Base-by-base conservation (phyloP, 2,888 invertebrate genomes). In the Helicoverpa assulta region DNA sequence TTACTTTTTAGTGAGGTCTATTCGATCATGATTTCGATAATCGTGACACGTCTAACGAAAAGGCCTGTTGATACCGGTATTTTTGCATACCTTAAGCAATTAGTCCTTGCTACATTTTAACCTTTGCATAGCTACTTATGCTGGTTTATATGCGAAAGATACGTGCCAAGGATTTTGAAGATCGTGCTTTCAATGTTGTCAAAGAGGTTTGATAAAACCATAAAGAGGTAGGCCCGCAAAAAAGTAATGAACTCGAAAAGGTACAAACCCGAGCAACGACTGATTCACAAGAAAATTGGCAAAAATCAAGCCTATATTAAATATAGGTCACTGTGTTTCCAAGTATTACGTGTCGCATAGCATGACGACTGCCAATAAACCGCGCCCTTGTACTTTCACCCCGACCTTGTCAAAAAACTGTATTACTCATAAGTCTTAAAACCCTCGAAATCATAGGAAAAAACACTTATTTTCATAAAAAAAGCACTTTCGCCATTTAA, bases 321-420 rank as follows among this genome's bases (percentile, higher is more conserved):
- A 75, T 60, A 37, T 62, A 14, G 18, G 51, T 55, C 53, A 37
- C 21, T 58, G 19, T 54, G 43, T 77, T 47, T n/a, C 14, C 14
- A 53, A 62, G 19, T n/a, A 60, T 67, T 64, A 67, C 80, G 65
- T 62, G 76, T 53, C 61, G 47, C 64, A 68, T 68, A 67, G 66
- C 73, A 78, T 81, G 78, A 19, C 40, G 51, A 14, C 52, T 73
- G 83, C 67, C 69, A 70, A 82, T 82, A 80, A 76, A 61, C 64
- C 16, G 54, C 7, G 77, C 33, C 77, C 83, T 70, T 71, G 74
- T 72, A 61, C 67, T 79, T 59, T 76, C 66, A 65, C 62, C 80
- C 40, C 62, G 55, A 16, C 57, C 57, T 54, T 55, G 62, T 29
- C n/a, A 61, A 60, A 51, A 68, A 70, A 60, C 70, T 33, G 76